Evolutionary conservation across 2,888 invertebrate species (phyloP), one percentile per base, ranked within the genome.

Genomic region (Hartigia nigra): DNA sequence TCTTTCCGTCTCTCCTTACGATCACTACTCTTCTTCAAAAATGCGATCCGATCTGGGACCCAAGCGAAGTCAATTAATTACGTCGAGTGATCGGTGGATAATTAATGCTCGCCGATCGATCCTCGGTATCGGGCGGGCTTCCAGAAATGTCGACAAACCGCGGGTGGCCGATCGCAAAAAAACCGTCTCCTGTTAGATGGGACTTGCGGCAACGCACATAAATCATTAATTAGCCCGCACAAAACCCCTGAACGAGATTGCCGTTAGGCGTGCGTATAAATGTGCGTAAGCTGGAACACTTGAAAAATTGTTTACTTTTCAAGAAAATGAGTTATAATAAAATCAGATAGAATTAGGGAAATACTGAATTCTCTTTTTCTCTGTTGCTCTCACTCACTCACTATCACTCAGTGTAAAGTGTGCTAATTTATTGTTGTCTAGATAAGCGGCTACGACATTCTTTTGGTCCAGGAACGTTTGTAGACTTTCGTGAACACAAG

Each of bases 101-200:
- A 72, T 72, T 34, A 72, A 72, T 72, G 72, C 12, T 34, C 72
- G 23, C 14, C 31, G 12, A 34, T 34, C 72, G 72, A 12, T 31
- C 34, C 12, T 12, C 12, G 32, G 32, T 72, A 31, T 31, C 72
- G 31, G 72, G 1, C 31, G 31, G 4, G 31, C 72, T 72, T 72
- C 72, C 72, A 72, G 72, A 72, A 72, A 72, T 72, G 72, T 72
- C 72, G 72, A 72, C 31, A 32, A 72, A 72, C 72, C 31, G 72
- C 72, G 72, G 72, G 72, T 72, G 72, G 72, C 31, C 72, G 72
- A 14, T 11, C 72, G 72, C 72, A 34, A 72, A 72, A 72, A 72
- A 72, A 72, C 12, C 31, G 34, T 4, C 72, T 55, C 23, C 12
- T 31, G 12, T 72, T 31, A 72, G 72, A 72, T 34, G 72, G 34